These are phyloP conservation scores for Belonocnema kinseyi DNA, from an alignment of 1,140 invertebrate species.

Conservation along the genomic window DNA sequence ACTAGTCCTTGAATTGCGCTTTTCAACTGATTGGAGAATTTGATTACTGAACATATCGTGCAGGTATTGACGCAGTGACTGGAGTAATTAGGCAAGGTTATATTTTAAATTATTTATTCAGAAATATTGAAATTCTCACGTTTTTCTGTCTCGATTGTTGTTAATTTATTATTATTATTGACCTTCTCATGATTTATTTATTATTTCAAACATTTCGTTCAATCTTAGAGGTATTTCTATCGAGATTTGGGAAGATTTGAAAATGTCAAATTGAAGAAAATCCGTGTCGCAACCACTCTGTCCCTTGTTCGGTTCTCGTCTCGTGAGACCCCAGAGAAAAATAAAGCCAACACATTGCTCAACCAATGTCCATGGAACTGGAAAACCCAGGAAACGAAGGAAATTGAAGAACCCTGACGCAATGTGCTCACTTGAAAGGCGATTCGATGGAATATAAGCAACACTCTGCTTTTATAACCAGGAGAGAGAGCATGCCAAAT, in stretches of 20 bases:
- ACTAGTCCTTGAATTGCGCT: no score
- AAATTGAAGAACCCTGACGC: conserved; percentile 52
- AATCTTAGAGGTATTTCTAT: background rate
- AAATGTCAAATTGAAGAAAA: background rate
- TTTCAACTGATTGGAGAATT: no score
- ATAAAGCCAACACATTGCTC: conserved; percentile 37
- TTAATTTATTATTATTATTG: no score
- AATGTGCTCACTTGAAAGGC: conserved; percentile 34
- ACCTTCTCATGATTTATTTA: no score
- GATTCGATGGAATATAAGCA: conserved; percentile 22
- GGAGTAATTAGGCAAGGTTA: no score
- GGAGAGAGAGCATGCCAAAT: background rate
- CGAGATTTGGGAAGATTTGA: conserved; percentile 1
- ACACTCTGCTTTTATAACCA: background rate
- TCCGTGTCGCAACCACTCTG: background rate
- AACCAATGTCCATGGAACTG: conserved; percentile 42
- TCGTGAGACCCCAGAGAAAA: background rate
- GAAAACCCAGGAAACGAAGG: conserved; percentile 48
- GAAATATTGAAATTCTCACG: no score
- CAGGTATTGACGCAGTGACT: no score
- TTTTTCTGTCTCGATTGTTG: no score
- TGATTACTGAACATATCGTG: no score
- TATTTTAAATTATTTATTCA: no score
- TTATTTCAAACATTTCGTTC: no score
- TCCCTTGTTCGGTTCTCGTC: background rate